Evolutionary conservation across 2,797 vertebrate genomes (phyloP).

Genomic region (Zenarchopterus dispar): DNA sequence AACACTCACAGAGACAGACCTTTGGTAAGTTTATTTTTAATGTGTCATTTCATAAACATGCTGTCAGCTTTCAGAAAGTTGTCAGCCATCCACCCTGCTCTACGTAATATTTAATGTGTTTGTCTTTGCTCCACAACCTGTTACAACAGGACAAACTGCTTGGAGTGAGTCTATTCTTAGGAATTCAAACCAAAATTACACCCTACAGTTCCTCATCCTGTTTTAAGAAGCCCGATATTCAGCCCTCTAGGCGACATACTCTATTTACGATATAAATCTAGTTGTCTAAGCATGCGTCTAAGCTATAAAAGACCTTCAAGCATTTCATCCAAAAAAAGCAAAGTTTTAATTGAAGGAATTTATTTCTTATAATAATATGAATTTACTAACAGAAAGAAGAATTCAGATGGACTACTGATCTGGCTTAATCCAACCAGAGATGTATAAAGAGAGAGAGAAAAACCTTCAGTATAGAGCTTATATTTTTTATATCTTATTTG

Average conservation of each 20-base stretch:
- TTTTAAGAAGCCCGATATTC: constrained; percentile 1
- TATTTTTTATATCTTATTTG: too few species aligned
- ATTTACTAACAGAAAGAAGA: too few species aligned
- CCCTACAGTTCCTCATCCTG: constrained; percentile 1
- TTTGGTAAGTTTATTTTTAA: constrained; percentile 78
- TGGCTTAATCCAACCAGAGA: too few species aligned
- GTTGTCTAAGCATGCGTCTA: too few species aligned
- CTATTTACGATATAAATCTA: background rate
- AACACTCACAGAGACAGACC: constrained; percentile 91
- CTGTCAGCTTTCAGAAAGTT: too few species aligned
- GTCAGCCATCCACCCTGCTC: background rate
- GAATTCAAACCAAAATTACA: constrained; percentile 24
- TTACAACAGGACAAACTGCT: constrained; percentile 15
- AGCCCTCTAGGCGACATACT: background rate
- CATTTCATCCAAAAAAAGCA: too few species aligned
- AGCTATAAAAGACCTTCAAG: too few species aligned
- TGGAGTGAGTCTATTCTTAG: constrained; percentile 8
- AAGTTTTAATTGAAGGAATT: too few species aligned
- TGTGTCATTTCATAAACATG: background rate
- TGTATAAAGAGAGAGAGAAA: too few species aligned
- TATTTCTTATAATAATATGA: too few species aligned
- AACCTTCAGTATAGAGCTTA: too few species aligned
- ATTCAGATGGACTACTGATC: too few species aligned
- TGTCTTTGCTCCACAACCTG: background rate
- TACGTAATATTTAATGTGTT: background rate